Conservation (phyloP, 2,797 vertebrate species). For the Muraenolepis orangiensis region DNA sequence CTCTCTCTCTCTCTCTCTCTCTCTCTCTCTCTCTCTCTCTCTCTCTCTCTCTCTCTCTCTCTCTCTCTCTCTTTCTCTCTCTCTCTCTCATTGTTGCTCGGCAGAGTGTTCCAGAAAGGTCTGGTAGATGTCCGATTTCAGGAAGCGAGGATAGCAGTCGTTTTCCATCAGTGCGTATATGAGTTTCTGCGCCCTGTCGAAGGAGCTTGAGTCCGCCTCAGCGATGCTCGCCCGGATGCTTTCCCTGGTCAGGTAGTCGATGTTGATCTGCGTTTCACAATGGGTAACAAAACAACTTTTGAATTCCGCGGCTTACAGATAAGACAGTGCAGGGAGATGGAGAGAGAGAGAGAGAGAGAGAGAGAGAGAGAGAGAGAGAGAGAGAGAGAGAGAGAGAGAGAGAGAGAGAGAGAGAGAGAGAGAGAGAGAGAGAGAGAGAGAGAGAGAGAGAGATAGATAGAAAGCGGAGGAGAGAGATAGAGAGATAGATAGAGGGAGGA, state of each 20-base stretch:
- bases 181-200: conserved; percentile 80
- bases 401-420: background rate
- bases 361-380: too few relatives aligned
- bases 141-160: conserved; percentile 85
- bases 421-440: background rate
- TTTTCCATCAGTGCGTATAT: conserved; percentile 85
- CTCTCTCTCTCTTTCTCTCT: too few relatives aligned
- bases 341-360: background rate
- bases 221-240: conserved; percentile 77
- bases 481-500: too few relatives aligned
- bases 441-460: background rate
- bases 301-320: conserved; percentile 28
- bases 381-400: too few relatives aligned
- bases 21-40: too few relatives aligned
- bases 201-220: conserved; percentile 76
- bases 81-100: conserved; percentile 68
- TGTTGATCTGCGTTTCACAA: conserved; percentile 80
- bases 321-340: background rate
- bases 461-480: background rate
- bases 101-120: conserved; percentile 71
- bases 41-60: too few relatives aligned
- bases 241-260: conserved; percentile 81
- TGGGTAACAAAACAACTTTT: conserved; percentile 43
- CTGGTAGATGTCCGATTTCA: conserved; percentile 83
- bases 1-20: too few relatives aligned